Evolutionary conservation across 1,140 invertebrate species (phyloP).

Genomic region (Lucilia cuprina): DNA sequence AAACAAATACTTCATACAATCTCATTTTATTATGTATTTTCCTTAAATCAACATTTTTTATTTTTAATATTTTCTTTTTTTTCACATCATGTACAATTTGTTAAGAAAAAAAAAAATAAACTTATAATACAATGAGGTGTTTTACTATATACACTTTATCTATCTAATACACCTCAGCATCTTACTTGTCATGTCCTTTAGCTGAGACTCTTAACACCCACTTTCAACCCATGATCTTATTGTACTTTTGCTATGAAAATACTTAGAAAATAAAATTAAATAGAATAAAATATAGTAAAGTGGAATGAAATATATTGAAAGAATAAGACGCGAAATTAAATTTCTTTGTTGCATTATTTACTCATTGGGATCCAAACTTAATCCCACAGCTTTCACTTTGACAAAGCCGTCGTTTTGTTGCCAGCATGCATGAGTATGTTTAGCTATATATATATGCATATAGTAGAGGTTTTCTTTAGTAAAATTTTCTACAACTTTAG

Average conservation of each 20-base stretch:
- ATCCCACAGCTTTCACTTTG: conserved; percentile 38
- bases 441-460: neutral
- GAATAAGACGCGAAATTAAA: conserved; percentile 39
- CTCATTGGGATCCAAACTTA: conserved; percentile 40
- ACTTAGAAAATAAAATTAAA: neutral
- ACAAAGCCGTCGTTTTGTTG: conserved; percentile 34
- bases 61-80: neutral
- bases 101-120: neutral
- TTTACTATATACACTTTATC: neutral
- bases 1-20: neutral
- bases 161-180: neutral
- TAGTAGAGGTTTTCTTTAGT: neutral
- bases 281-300: neutral
- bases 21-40: neutral
- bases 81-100: neutral
- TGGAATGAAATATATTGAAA: conserved; percentile 30
- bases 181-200: neutral
- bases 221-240: neutral
- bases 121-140: neutral
- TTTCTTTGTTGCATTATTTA: conserved; percentile 41
- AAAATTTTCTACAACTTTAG: neutral
- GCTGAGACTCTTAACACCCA: neutral
- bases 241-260: neutral
- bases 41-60: neutral
- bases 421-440: neutral